phyloP scores from a whole-genome alignment of 2,797 vertebrate genomes.

The Cryptoprocta ferox region DNA sequence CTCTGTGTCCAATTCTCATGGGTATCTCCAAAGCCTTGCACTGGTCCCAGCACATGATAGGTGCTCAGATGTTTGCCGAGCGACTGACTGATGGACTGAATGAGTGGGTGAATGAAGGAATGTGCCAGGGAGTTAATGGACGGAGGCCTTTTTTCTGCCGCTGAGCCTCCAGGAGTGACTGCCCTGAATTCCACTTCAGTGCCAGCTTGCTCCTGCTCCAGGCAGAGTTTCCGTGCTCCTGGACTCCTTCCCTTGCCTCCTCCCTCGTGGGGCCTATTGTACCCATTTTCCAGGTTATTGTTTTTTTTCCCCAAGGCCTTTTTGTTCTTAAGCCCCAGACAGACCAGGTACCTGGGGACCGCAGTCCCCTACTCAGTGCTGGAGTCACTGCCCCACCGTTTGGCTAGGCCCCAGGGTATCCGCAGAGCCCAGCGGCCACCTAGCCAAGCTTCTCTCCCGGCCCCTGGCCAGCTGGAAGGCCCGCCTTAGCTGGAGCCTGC shows the following conservation, averaged over 20 bases:
- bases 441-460: background rate
- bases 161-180: slow-evolving; percentile 51
- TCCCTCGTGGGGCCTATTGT: slow-evolving; percentile 16
- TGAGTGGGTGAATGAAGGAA: slow-evolving; percentile 5
- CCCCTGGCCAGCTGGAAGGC: slow-evolving; percentile 81
- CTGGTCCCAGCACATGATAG: background rate
- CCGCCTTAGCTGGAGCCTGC: slow-evolving; percentile 80
- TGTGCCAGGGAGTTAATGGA: background rate
- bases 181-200: background rate
- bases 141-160: background rate
- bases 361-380: background rate
- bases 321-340: background rate
- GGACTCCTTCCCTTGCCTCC: slow-evolving; percentile 19
- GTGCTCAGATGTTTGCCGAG: background rate
- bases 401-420: background rate
- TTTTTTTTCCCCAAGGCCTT: background rate
- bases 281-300: slow-evolving; percentile 24
- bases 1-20: background rate
- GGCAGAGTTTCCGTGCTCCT: slow-evolving; percentile 66
- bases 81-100: background rate
- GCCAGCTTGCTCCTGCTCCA: slow-evolving; percentile 45
- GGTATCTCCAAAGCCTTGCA: background rate
- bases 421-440: slow-evolving; percentile 16
- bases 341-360: background rate
- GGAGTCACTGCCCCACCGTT: background rate